These are phyloP conservation scores for Agapornis roseicollis DNA, from an alignment of 2,113 vertebrate genomes.

Conservation along the genomic window DNA sequence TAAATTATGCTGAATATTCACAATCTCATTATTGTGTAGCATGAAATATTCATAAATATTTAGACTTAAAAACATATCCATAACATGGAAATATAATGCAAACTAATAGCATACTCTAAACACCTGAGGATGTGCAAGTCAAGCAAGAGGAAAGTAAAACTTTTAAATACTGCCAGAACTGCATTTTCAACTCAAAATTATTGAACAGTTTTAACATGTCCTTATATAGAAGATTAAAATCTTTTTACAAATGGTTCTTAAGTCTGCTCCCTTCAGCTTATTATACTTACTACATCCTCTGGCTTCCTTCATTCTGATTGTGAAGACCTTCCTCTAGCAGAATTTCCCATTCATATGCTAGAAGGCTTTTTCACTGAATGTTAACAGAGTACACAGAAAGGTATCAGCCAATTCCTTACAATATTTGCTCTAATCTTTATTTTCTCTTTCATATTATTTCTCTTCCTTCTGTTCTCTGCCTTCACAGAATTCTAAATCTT, in stretches of 20 bases:
- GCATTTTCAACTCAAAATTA: slow-evolving; percentile 10
- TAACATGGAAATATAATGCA: neutral
- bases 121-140: neutral
- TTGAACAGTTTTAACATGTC: neutral
- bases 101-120: neutral
- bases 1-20: neutral
- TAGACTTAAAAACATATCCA: neutral
- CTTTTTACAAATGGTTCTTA: neutral
- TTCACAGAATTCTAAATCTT: slow-evolving; percentile 39
- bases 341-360: slow-evolving; percentile 38
- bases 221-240: neutral
- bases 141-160: neutral
- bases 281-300: neutral
- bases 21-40: neutral
- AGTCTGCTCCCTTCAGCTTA: neutral
- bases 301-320: neutral
- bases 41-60: neutral
- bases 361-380: slow-evolving; percentile 31
- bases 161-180: neutral
- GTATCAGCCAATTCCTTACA: slow-evolving; percentile 31
- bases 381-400: slow-evolving; percentile 50
- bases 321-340: slow-evolving; percentile 10
- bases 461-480: slow-evolving; percentile 13
- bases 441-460: slow-evolving; percentile 40
- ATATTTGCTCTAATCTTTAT: slow-evolving; percentile 55